These are phyloP conservation scores for Nestor notabilis DNA, from an alignment of 2,113 vertebrate species.

Conservation along the genomic window DNA sequence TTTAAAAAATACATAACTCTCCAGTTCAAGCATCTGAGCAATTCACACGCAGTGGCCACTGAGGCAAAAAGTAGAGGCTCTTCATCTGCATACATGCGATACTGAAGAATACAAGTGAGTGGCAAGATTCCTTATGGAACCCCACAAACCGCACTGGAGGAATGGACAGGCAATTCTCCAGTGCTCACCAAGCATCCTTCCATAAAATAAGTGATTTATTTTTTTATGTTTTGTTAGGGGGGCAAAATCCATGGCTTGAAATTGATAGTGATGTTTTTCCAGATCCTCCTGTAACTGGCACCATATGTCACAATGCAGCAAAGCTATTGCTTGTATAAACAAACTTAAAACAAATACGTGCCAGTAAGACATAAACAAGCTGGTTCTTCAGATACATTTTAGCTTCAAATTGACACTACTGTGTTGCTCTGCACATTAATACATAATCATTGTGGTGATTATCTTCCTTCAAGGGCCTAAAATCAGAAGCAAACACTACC, in stretches of 20 bases:
- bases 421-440: neutral
- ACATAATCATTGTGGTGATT: neutral
- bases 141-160: neutral
- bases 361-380: neutral
- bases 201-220: neutral
- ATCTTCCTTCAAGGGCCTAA: neutral
- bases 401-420: neutral
- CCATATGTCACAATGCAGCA: neutral
- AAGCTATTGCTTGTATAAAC: neutral
- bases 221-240: neutral
- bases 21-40: neutral
- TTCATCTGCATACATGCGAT: rapidly evolving
- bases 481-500: conserved; percentile 7
- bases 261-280: neutral
- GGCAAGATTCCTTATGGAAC: neutral
- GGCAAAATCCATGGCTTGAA: neutral
- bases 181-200: neutral
- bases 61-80: neutral
- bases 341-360: neutral
- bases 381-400: neutral
- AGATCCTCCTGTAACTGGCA: neutral
- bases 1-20: neutral
- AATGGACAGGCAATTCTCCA: neutral
- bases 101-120: neutral
- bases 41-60: neutral